phyloP scores from a whole-genome alignment of 2,888 invertebrate species.

The Neoascia interrupta region DNA sequence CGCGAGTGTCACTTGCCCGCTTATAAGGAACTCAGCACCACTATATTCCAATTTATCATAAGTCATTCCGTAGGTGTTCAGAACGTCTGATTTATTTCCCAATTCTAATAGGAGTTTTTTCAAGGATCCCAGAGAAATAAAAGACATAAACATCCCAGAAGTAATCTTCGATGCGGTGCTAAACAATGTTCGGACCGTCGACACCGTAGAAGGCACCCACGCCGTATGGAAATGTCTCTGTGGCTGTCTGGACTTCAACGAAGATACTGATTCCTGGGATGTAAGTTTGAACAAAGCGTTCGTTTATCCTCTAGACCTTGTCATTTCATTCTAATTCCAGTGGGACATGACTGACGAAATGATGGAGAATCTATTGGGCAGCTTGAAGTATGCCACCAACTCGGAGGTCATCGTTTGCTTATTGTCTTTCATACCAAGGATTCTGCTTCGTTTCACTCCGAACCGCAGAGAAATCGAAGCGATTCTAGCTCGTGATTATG shows the following conservation, averaged over 20 bases:
- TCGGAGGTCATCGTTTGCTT: conserved; percentile 71
- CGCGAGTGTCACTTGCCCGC: conserved; percentile 74
- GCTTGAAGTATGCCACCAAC: conserved; percentile 73
- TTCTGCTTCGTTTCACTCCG: conserved; percentile 73
- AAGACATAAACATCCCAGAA: conserved; percentile 75
- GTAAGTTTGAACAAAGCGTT: conserved; percentile 63
- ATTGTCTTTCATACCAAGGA: conserved; percentile 73
- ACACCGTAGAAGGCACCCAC: conserved; percentile 70
- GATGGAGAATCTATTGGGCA: conserved; percentile 75
- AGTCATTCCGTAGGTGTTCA: conserved; percentile 72
- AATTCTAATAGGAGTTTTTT: too few relatives aligned
- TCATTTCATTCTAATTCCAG: conserved; percentile 67
- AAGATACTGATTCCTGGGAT: conserved; percentile 71
- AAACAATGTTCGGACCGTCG: conserved; percentile 73
- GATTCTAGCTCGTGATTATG: conserved; percentile 57
- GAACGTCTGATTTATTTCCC: background rate
- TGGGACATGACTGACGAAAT: conserved; percentile 78
- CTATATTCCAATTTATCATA: conserved; percentile 74
- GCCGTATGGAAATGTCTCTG: conserved; percentile 75
- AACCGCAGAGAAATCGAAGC: conserved; percentile 72
- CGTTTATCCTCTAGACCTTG: background rate
- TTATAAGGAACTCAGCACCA: conserved; percentile 75
- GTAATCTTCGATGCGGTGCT: conserved; percentile 76
- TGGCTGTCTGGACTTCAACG: conserved; percentile 75
- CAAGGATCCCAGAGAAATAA: conserved; percentile 72